Percentiles rank a stretch among this genome's conserved stretches.
Conservation (phyloP, 2,113 vertebrate species). For the Dasyornis broadbenti region DNA sequence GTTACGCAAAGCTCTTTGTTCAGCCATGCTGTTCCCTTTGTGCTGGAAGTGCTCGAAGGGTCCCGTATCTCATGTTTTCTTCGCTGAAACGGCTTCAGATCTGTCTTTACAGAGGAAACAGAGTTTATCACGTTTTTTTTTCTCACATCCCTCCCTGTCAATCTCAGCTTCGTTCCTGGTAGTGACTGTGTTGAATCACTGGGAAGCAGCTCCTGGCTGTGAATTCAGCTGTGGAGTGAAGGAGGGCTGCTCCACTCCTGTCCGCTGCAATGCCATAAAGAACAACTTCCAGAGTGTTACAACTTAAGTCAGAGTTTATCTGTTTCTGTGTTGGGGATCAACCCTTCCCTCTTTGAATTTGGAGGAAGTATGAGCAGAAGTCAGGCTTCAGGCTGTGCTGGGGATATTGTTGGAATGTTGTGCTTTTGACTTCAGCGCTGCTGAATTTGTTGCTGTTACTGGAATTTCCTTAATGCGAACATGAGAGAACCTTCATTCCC, state of each 20-base stretch:
- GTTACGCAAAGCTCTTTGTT: not conserved
- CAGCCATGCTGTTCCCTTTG: not conserved
- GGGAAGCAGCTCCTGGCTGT: slow-evolving; percentile 20
- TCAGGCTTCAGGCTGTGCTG: not conserved
- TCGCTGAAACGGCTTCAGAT: not conserved
- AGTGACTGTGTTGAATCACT: not conserved
- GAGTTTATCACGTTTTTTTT: not conserved
- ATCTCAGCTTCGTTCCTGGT: not conserved
- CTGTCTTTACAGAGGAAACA: not conserved
- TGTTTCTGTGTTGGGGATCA: not conserved
- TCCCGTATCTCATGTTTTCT: not conserved
- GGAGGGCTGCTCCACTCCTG: not conserved
- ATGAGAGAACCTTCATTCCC: not conserved
- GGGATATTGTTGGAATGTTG: not conserved
- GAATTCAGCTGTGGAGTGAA: not conserved
- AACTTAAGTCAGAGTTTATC: not conserved
- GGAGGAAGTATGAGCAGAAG: not conserved
- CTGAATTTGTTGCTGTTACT: not conserved
- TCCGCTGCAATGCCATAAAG: not conserved
- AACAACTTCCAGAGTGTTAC: not conserved
- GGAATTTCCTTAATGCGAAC: not conserved
- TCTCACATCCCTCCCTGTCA: not conserved
- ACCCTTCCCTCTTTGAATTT: not conserved
- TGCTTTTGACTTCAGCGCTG: not conserved
- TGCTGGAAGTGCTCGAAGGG: not conserved